A percentile compares a stretch with the other conserved stretches of the same genome.
phyloP scores from a whole-genome alignment of 2,797 vertebrate genomes.

The Oryzias sinensis region DNA sequence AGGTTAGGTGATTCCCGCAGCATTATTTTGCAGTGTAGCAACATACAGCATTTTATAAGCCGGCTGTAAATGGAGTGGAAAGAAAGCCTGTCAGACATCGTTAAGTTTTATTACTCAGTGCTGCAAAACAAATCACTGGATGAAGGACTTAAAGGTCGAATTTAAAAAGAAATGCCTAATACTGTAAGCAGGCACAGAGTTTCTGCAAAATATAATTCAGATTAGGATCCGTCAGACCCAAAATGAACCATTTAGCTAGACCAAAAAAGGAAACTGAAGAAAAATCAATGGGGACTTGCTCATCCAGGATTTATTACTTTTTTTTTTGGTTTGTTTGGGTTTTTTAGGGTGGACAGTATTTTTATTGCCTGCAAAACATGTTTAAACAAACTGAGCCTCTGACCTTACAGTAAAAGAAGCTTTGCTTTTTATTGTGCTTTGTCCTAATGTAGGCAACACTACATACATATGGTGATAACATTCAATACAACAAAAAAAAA shows the following conservation, averaged over 20 bases:
- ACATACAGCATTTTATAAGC: not conserved
- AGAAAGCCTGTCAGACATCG: not conserved
- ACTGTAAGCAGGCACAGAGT: not conserved
- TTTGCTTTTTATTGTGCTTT: not conserved
- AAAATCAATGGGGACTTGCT: not conserved
- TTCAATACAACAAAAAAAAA: no score
- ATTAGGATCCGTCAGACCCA: not conserved
- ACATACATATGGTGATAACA: no score
- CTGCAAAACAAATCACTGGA: conserved; percentile 8
- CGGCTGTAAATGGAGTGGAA: not conserved
- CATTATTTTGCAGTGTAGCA: not conserved
- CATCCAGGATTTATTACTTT: not conserved
- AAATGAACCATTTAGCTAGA: not conserved
- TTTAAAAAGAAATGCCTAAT: not conserved
- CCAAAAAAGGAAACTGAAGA: not conserved
- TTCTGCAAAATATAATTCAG: not conserved
- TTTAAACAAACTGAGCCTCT: no score
- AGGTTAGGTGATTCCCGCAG: not conserved
- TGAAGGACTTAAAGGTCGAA: conserved; percentile 5
- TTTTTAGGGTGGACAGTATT: not conserved
- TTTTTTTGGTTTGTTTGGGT: not conserved
- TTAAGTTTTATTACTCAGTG: not conserved
- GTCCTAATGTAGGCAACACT: no score
- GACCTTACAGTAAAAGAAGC: not conserved
- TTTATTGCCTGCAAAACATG: not conserved